These are phyloP conservation scores for Triops longicaudatus DNA, from an alignment of 1,140 invertebrate genomes.

Conservation along the genomic window DNA sequence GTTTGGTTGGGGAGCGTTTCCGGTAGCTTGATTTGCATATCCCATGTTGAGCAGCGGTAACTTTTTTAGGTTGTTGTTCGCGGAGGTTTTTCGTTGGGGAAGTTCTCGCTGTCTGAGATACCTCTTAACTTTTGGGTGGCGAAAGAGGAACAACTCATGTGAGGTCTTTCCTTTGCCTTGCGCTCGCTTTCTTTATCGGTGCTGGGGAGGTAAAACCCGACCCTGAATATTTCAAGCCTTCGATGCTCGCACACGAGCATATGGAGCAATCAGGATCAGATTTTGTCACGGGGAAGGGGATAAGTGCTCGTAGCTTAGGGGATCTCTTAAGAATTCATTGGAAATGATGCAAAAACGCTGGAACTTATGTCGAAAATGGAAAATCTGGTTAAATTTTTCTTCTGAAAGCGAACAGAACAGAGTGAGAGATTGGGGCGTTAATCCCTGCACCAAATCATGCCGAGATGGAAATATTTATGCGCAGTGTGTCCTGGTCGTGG, in stretches of 20 bases:
- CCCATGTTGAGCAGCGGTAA: background rate
- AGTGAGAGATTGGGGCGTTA: no score
- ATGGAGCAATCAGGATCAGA: background rate
- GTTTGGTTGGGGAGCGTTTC: background rate
- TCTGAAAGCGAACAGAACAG: no score
- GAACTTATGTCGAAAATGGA: background rate
- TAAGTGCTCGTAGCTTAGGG: background rate
- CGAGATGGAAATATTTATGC: background rate
- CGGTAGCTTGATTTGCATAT: conserved; percentile 3
- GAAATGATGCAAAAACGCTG: background rate
- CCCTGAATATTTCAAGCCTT: background rate
- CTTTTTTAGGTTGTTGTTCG: background rate
- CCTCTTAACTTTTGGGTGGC: no score
- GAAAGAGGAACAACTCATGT: background rate
- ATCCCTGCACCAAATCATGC: no score
- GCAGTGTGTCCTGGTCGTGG: background rate
- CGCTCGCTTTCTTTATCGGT: background rate
- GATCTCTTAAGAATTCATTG: background rate
- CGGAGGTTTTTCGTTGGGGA: no score
- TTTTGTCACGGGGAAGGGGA: background rate
- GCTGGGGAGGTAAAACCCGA: background rate
- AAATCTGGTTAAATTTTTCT: no score
- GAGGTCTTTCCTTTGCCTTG: background rate
- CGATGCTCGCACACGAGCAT: background rate
- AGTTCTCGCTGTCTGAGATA: no score